These are phyloP conservation scores for Colinus virginianus DNA, from an alignment of 2,113 vertebrate species.

Conservation along the genomic window DNA sequence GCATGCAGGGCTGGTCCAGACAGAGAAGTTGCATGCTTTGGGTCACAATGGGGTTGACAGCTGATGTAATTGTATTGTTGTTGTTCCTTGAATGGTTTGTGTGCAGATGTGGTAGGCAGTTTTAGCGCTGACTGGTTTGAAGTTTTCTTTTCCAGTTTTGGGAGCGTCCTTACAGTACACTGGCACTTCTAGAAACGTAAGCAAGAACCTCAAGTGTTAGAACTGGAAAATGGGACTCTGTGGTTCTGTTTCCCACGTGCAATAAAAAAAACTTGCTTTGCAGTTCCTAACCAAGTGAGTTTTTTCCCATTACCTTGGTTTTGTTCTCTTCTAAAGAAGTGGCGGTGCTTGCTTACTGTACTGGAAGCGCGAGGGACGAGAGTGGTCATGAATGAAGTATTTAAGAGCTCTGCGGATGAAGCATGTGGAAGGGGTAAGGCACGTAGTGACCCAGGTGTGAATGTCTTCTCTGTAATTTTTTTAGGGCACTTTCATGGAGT, in stretches of 20 bases:
- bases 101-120: not conserved
- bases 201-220: constrained; percentile 26
- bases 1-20: not conserved
- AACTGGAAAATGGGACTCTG: constrained; percentile 26
- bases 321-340: constrained; percentile 60
- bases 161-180: constrained; percentile 54
- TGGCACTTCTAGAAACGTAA: constrained; percentile 44
- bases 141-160: constrained; percentile 23
- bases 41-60: not conserved
- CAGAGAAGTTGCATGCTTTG: not conserved
- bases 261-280: constrained; percentile 35
- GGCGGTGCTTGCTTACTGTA: constrained; percentile 67
- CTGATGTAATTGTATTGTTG: not conserved
- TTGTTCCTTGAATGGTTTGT: not conserved
- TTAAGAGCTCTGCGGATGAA: not conserved
- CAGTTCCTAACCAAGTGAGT: constrained; percentile 42
- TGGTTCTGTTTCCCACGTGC: constrained; percentile 42
- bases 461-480: constrained; percentile 67
- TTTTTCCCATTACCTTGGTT: constrained; percentile 29
- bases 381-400: constrained; percentile 23
- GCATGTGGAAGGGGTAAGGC: not conserved
- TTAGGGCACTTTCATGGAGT: constrained; percentile 97
- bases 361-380: constrained; percentile 27
- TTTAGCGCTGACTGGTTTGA: not conserved
- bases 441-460: rapidly evolving